Evolutionary conservation across 2,888 invertebrate species (phyloP).

Genomic region (Melinaea menophilus): DNA sequence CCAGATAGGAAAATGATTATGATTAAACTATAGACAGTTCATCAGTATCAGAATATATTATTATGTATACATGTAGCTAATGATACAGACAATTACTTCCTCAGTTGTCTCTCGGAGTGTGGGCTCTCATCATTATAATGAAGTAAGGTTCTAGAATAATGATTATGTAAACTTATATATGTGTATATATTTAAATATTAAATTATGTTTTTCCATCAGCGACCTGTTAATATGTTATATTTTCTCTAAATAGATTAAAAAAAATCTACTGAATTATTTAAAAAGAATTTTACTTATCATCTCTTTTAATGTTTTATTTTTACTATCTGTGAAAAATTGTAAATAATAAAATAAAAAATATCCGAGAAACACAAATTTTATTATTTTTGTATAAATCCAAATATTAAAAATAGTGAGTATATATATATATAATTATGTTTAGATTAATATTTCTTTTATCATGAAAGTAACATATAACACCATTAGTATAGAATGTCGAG

Average conservation of each 20-base stretch:
- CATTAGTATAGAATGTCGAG: neutral
- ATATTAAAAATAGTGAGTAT: too few species aligned
- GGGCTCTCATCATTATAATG: neutral
- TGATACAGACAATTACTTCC: slow-evolving; percentile 9
- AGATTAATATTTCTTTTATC: neutral
- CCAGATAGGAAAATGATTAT: too few species aligned
- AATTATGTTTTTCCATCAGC: too few species aligned
- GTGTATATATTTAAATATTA: too few species aligned
- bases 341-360: slow-evolving; percentile 3
- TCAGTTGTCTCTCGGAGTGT: neutral
- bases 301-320: slow-evolving; percentile 33
- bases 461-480: neutral
- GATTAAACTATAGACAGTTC: too few species aligned
- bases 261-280: neutral
- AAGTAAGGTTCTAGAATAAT: too few species aligned
- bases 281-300: neutral
- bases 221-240: neutral
- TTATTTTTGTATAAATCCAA: too few species aligned
- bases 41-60: too few species aligned
- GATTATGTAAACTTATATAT: too few species aligned
- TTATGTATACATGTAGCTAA: too few species aligned
- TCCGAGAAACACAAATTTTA: neutral
- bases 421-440: neutral
- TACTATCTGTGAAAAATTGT: slow-evolving; percentile 31
- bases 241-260: neutral